Conservation (phyloP, 1,140 invertebrate species). For the Venturia canescens region DNA sequence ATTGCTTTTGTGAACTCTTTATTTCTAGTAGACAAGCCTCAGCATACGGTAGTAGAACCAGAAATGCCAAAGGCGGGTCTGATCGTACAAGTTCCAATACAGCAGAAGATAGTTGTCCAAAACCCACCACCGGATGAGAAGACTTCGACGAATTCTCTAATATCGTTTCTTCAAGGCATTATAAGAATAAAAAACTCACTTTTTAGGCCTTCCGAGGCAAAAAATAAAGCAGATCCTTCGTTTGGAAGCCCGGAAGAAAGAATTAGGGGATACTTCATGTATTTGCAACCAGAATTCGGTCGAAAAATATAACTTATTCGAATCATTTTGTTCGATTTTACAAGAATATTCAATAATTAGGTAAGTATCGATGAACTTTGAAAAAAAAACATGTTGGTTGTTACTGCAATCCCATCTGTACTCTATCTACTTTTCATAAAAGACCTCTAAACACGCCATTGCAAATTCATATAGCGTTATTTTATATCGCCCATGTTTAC, state of each 20-base stretch:
- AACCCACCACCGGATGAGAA: slow-evolving; percentile 56
- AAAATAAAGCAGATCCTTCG: slow-evolving; percentile 6
- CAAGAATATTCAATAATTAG: too few relatives aligned
- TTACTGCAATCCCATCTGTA: too few relatives aligned
- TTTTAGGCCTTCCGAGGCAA: slow-evolving; percentile 26
- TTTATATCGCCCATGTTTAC: neutral
- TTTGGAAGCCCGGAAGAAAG: slow-evolving; percentile 23
- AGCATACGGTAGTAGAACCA: slow-evolving; percentile 14
- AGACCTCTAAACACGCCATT: neutral
- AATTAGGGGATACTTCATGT: slow-evolving; percentile 36
- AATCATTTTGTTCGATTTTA: too few relatives aligned
- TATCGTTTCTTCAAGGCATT: slow-evolving; percentile 62
- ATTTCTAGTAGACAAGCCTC: slow-evolving; percentile 22
- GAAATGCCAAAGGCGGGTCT: slow-evolving; percentile 44
- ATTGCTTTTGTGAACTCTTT: slow-evolving; percentile 13
- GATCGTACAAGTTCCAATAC: slow-evolving; percentile 64
- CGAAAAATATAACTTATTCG: neutral
- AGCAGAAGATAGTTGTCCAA: slow-evolving; percentile 67
- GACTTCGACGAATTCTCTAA: slow-evolving; percentile 51
- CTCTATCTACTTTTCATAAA: too few relatives aligned
- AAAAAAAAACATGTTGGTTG: too few relatives aligned
- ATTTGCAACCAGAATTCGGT: slow-evolving; percentile 29
- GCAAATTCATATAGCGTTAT: neutral
- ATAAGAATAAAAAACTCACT: slow-evolving; percentile 59
- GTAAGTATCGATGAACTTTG: too few relatives aligned